These are phyloP conservation scores for Pangasius larnaudii DNA, from an alignment of 2,797 vertebrate genomes.

Conservation along the genomic window DNA sequence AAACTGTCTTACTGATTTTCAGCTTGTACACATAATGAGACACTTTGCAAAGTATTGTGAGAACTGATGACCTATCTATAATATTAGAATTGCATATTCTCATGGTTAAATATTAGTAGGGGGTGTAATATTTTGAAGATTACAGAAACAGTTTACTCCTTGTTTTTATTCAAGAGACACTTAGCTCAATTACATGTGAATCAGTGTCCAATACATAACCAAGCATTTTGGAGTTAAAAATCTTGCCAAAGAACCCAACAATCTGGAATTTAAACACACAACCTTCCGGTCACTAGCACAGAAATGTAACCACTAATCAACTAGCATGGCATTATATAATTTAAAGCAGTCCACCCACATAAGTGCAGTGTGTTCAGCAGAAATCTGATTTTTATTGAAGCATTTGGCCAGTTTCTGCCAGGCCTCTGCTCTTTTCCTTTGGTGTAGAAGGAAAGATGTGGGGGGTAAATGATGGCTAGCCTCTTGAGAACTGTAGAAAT, in stretches of 20 bases:
- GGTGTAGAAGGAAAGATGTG: not conserved
- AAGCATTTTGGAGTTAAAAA: not conserved
- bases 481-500: conserved; percentile 21
- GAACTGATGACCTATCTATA: not conserved
- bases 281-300: not conserved
- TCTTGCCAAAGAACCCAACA: not conserved
- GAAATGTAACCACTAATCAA: not conserved
- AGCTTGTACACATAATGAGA: not conserved
- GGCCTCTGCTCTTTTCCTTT: conserved; percentile 6
- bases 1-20: not conserved
- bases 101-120: not conserved
- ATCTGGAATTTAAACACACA: not conserved
- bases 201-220: not conserved
- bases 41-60: not conserved
- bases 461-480: conserved; percentile 8
- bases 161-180: not conserved
- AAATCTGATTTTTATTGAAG: conserved; percentile 5
- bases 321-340: conserved; percentile 26
- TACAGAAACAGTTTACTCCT: not conserved
- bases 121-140: not conserved
- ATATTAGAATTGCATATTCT: not conserved
- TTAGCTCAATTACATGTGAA: not conserved
- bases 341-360: conserved; percentile 23
- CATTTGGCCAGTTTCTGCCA: conserved; percentile 14
- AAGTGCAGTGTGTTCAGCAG: conserved; percentile 2